Evolutionary conservation across 2,888 invertebrate genomes (phyloP), one percentile per base, ranked within the genome.

Genomic region (Apantesis nais): DNA sequence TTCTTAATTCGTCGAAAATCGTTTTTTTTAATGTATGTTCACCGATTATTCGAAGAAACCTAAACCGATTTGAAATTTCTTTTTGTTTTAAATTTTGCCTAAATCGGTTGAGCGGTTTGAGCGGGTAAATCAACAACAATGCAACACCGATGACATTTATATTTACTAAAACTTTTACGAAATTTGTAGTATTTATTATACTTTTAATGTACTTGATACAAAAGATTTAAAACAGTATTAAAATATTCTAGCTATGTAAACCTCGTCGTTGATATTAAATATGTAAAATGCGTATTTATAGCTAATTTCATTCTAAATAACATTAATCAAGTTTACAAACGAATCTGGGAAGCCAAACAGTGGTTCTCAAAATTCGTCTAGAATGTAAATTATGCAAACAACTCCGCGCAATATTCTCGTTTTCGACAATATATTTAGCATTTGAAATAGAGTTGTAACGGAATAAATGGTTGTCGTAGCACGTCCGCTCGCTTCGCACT

Each of bases 371-470:
- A 86, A 89, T 90, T 89, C 84, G 83, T 80, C 86, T 87, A 86
- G 82, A 86, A 86, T 84, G 83, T 83, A 85, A 90, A 90, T 93
- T 92, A 92, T 90, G 91, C 90, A 88, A 93, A 93, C 87, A 80
- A 80, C 76, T 78, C 83, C 73, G 87, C 86, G 82, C 87, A 88
- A 89, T 89, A 90, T 89, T 90, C 91, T 89, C 90, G 89, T 91
- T 92, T 91, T 90, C 90, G 87, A 86, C 89, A 88, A 89, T 90
- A 88, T 92, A 92, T 93, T 93, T 92, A 90, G 90, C 90, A 93
- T 93, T 90, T 88, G 85, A 84, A 90, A 90, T 87, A 86, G 88
- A 91, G 89, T 90, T 89, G 91, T 91, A 90, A 90, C 90, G 90
- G 91, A 92, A 92, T 91, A 91, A 93, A 91, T 89, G 89, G 87